Conservation (phyloP, 2,888 invertebrate species). For the Melitaea athalia region DNA sequence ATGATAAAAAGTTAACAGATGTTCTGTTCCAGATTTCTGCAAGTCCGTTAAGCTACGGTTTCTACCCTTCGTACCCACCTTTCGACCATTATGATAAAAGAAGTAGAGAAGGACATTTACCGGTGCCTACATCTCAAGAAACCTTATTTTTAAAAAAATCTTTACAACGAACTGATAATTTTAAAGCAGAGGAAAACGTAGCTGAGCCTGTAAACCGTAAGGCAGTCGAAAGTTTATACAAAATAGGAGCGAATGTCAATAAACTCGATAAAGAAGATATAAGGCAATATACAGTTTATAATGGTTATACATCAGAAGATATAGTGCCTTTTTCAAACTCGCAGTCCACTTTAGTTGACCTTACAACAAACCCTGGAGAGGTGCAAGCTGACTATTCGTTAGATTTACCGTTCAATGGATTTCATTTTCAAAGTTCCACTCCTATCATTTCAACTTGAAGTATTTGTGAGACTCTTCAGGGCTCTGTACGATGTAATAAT, state of each 20-base stretch:
- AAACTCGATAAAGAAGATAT: slow-evolving; percentile 13
- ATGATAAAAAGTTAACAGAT: slow-evolving; percentile 76
- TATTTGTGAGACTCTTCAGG: slow-evolving; percentile 60
- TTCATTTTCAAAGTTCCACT: slow-evolving; percentile 79
- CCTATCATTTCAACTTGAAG: slow-evolving; percentile 77
- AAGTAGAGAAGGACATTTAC: slow-evolving; percentile 58
- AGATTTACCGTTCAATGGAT: slow-evolving; percentile 75
- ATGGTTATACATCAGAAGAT: slow-evolving; percentile 45
- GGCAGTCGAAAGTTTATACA: not conserved
- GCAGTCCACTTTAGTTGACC: slow-evolving; percentile 59
- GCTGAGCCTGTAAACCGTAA: slow-evolving; percentile 12
- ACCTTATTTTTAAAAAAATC: slow-evolving; percentile 45
- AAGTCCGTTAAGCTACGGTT: slow-evolving; percentile 88
- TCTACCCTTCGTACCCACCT: slow-evolving; percentile 84
- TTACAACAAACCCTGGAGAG: slow-evolving; percentile 70
- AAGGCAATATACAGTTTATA: slow-evolving; percentile 36
- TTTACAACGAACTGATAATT: slow-evolving; percentile 36
- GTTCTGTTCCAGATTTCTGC: slow-evolving; percentile 85
- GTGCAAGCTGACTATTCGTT: slow-evolving; percentile 76
- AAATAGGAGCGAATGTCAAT: slow-evolving; percentile 2
- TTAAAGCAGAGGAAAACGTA: slow-evolving; percentile 33
- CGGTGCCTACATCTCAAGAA: slow-evolving; percentile 61
- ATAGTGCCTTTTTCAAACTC: slow-evolving; percentile 60
- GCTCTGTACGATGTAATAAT: slow-evolving; percentile 58
- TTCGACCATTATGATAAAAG: slow-evolving; percentile 75